phyloP scores from a whole-genome alignment of 2,888 invertebrate genomes.

The Apocheima hispidaria region DNA sequence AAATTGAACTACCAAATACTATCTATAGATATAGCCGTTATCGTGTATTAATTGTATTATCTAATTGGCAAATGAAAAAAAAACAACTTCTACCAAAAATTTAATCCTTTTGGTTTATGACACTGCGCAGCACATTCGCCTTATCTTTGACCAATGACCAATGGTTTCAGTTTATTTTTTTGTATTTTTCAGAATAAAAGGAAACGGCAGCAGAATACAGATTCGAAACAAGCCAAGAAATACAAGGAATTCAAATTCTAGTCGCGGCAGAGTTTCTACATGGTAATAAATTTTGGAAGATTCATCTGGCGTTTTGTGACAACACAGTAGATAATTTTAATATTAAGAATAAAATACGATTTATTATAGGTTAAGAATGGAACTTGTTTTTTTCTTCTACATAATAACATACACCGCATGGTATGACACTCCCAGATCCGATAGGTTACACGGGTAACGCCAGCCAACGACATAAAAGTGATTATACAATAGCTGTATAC shows the following conservation, averaged over 20 bases:
- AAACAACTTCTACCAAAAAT: too few species aligned
- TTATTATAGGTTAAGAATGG: not conserved
- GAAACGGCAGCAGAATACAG: slow-evolving; percentile 95
- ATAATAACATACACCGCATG: not conserved
- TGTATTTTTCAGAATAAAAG: slow-evolving; percentile 92
- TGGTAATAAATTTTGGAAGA: not conserved
- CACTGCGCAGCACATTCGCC: too few species aligned
- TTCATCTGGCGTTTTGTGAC: slow-evolving; percentile 1
- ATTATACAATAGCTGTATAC: too few species aligned
- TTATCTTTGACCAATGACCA: not conserved
- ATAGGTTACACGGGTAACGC: too few species aligned
- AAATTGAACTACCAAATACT: too few species aligned
- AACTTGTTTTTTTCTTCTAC: not conserved
- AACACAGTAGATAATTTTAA: not conserved
- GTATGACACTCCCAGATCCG: too few species aligned
- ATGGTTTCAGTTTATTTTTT: not conserved
- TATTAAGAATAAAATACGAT: slow-evolving; percentile 5
- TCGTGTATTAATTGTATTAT: too few species aligned
- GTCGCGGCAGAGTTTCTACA: not conserved
- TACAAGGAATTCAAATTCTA: slow-evolving; percentile 99
- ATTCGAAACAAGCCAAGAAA: slow-evolving; percentile 97
- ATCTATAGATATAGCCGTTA: too few species aligned
- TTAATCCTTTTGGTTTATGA: too few species aligned
- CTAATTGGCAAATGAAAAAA: too few species aligned
- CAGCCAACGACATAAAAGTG: too few species aligned